Evolutionary conservation across 2,113 vertebrate species (phyloP).

Genomic region (Piprites chloris): DNA sequence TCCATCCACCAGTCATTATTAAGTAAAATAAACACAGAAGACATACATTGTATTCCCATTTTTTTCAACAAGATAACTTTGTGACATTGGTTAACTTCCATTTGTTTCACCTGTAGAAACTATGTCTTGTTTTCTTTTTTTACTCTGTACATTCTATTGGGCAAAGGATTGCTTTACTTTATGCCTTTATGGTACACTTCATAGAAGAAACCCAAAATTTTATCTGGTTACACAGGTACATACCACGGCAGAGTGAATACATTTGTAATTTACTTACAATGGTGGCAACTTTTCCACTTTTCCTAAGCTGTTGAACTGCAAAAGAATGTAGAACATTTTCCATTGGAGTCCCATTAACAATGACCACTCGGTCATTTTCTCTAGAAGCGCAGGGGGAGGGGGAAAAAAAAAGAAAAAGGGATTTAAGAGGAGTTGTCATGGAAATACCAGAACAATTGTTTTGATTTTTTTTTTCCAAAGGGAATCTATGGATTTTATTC

Average conservation of each 20-base stretch:
- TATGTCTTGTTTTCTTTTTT: not conserved
- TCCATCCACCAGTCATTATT: not conserved
- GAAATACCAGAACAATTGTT: not conserved
- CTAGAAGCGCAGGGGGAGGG: conserved; percentile 39
- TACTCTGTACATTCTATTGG: not conserved
- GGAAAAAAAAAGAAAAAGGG: not conserved
- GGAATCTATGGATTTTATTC: not conserved
- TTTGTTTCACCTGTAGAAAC: not conserved
- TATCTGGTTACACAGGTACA: not conserved
- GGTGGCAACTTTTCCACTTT: conserved; percentile 94
- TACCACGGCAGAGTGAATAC: not conserved
- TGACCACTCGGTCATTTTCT: conserved; percentile 91
- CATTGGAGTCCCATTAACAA: conserved; percentile 76
- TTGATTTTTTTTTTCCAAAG: no score
- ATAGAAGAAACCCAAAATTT: not conserved
- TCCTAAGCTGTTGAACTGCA: conserved; percentile 92
- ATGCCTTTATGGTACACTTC: not conserved
- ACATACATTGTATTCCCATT: not conserved
- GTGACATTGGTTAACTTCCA: not conserved
- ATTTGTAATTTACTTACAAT: conserved; percentile 82
- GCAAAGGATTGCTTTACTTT: not conserved
- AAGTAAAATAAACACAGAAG: not conserved
- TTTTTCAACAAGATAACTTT: not conserved
- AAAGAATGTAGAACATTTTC: conserved; percentile 90
- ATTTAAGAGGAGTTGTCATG: not conserved